Evolutionary conservation across 2,113 vertebrate genomes (phyloP).

Genomic region (Campylorhamphus procurvoides): DNA sequence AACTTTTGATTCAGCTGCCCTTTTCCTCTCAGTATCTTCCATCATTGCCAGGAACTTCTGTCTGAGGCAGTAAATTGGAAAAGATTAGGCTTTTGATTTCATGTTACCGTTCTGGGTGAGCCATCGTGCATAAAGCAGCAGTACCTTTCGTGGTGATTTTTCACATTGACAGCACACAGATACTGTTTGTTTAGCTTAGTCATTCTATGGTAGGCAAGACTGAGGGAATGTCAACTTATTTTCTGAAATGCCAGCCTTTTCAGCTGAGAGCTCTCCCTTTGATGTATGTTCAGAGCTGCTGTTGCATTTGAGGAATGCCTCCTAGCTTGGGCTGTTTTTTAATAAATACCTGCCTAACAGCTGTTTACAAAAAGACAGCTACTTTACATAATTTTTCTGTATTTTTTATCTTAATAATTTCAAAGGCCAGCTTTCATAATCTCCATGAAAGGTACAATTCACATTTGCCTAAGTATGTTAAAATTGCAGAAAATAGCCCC

Average conservation of each 20-base stretch:
- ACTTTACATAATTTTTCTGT: neutral
- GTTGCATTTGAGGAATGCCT: neutral
- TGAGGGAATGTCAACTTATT: neutral
- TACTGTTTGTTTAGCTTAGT: constrained; percentile 13
- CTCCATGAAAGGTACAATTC: neutral
- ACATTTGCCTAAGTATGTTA: neutral
- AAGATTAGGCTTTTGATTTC: neutral
- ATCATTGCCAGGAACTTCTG: neutral
- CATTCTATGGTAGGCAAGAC: neutral
- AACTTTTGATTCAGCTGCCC: neutral
- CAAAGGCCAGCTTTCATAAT: neutral
- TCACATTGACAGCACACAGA: neutral
- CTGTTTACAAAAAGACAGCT: neutral
- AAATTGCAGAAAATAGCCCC: neutral
- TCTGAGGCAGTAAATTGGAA: neutral
- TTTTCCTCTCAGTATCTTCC: neutral
- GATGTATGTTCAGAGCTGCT: neutral
- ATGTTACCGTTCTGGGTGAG: neutral
- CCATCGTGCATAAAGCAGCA: neutral
- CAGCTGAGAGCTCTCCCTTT: neutral
- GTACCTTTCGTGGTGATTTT: neutral
- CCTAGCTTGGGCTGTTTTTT: neutral
- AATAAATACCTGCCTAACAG: neutral
- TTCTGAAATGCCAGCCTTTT: constrained; percentile 7
- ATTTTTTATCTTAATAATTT: neutral